Base-by-base conservation (phyloP, 2,888 invertebrate species). In the Ophonus ardosiacus region DNA sequence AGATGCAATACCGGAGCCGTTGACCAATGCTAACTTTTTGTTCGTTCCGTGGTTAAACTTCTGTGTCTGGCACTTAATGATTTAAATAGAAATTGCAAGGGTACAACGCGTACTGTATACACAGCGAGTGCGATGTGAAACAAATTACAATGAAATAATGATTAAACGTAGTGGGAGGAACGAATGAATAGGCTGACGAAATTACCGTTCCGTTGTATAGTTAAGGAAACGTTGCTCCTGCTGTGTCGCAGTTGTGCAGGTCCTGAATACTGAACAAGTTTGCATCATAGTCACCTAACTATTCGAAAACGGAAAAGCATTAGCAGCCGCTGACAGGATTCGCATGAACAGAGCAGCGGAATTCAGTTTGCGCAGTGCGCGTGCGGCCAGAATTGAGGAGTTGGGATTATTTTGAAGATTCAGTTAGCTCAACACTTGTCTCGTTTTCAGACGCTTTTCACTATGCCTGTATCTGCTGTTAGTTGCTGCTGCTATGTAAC, bases 301-400 rank as follows among this genome's bases (percentile, higher is more conserved):
- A 31, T 65, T 65, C 65, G 21, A 24, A 61, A 61, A 65, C 65
- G 31, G 65, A 65, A 65, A 65, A 21, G 65, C 31, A 65, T 65
- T 65, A 61, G 38, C 31, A 65, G 65, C 38, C 24, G 21, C 38
- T 65, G 65, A 65, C 65, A 65, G 65, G 65, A 65, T 65, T 65
- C 31, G 65, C 61, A 10, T 18, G 61, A 59, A 7, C 61, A 63
- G 61, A 21, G 61, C 61, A 63, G 10, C 61, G 21, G n/a, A 74
- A 74, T 74, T 74, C 40, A 74, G 74, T 74, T 74, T 40, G 74
- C 51, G 74, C 74, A 74, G 18, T 40, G 74, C 74, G 74, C 18
- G 65, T 65, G 65, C 24, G 65, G 65, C 65, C 31, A 65, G 65
- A 65, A 65, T 71, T 71, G 71, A 38, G 40, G 71, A 38, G 31